Conservation (phyloP, 2,113 vertebrate genomes). For the Daboia siamensis region DNA sequence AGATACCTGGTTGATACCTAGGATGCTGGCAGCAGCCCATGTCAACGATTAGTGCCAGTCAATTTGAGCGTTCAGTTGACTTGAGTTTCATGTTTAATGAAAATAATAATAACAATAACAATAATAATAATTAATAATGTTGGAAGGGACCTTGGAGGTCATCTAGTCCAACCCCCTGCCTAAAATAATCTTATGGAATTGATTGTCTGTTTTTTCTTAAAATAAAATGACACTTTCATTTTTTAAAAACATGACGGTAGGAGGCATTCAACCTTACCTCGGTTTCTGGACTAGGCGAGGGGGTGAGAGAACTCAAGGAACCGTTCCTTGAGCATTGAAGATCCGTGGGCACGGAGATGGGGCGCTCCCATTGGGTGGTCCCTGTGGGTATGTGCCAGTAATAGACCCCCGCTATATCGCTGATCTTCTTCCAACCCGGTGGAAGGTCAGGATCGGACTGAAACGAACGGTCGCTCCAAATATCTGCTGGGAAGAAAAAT, state of each 20-base stretch:
- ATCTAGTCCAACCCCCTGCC: background rate
- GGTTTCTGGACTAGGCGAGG: constrained; percentile 89
- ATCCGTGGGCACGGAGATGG: constrained; percentile 72
- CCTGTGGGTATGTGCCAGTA: constrained; percentile 96
- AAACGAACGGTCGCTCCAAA: constrained; percentile 89
- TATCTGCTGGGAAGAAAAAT: constrained; percentile 72
- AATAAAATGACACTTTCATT: constrained; percentile 18
- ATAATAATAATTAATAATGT: too few relatives aligned
- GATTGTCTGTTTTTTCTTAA: background rate
- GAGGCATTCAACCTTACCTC: constrained; percentile 73
- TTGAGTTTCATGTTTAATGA: too few relatives aligned
- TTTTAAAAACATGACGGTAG: background rate
- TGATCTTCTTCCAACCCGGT: constrained; percentile 92
- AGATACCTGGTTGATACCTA: too few relatives aligned
- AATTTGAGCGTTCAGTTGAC: too few relatives aligned
- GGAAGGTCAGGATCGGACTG: constrained; percentile 92
- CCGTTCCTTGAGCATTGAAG: constrained; percentile 77
- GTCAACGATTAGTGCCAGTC: too few relatives aligned
- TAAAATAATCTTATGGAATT: constrained; percentile 32
- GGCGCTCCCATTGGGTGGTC: constrained; percentile 89
- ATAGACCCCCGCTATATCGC: constrained; percentile 85
- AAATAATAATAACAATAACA: too few relatives aligned
- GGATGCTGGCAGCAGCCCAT: too few relatives aligned
- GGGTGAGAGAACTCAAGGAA: constrained; percentile 84
- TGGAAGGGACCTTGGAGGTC: too few relatives aligned